Evolutionary conservation across 2,888 invertebrate genomes (phyloP).

Genomic region (Caradrina clavipalpis): DNA sequence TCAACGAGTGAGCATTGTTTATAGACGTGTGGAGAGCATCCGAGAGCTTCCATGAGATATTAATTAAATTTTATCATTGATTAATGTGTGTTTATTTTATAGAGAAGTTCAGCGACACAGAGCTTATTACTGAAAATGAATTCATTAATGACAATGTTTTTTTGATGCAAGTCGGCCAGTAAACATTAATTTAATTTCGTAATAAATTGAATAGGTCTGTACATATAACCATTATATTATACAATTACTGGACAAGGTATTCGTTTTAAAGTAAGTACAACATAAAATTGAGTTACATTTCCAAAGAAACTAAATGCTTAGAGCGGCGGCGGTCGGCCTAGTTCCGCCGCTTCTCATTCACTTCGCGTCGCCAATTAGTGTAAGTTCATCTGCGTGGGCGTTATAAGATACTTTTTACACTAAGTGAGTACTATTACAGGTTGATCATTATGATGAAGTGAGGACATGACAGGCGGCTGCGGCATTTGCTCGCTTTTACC

Average conservation of each 20-base stretch:
- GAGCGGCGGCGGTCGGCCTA: slow-evolving; percentile 2
- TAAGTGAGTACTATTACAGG: slow-evolving; percentile 4
- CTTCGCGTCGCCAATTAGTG: slow-evolving; percentile 23
- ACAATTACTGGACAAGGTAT: background rate
- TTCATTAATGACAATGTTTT: background rate
- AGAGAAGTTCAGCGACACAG: background rate
- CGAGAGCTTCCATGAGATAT: slow-evolving; percentile 12
- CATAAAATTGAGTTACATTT: background rate
- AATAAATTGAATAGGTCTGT: background rate
- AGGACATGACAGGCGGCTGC: background rate
- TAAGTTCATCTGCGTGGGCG: slow-evolving; percentile 30
- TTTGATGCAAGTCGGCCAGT: background rate
- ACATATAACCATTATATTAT: background rate
- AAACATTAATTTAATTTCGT: background rate
- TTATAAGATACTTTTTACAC: slow-evolving; percentile 10
- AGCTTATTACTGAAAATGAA: slow-evolving; percentile 4
- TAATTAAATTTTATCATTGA: slow-evolving; percentile 12
- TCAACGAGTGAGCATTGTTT: slow-evolving; percentile 1
- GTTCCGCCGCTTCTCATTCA: slow-evolving; percentile 13
- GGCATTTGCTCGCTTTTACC: background rate
- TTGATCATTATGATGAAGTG: background rate
- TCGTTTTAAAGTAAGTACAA: background rate
- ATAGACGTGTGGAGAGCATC: background rate
- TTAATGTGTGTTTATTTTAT: background rate
- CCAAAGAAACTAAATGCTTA: background rate